These are phyloP conservation scores for Microtus oregoni DNA, from an alignment of 2,113 vertebrate genomes.

Conservation along the genomic window DNA sequence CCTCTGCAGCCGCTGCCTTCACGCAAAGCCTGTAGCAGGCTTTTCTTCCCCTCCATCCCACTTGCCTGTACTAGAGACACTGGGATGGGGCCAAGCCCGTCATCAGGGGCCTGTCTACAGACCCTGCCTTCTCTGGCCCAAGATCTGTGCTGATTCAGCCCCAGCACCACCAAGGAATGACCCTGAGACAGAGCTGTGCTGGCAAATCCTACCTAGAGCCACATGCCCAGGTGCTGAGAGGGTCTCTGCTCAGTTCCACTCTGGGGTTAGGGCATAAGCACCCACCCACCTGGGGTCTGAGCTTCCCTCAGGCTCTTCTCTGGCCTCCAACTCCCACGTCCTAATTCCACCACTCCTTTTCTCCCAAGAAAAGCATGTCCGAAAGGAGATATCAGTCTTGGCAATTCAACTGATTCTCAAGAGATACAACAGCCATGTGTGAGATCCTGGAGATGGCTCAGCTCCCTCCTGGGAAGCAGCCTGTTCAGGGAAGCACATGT, in stretches of 20 bases:
- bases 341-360: background rate
- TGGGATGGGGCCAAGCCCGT: accelerated
- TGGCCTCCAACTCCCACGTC: background rate
- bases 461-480: background rate
- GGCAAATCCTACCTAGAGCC: background rate
- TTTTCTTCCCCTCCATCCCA: background rate
- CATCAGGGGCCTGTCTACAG: background rate
- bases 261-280: background rate
- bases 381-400: background rate
- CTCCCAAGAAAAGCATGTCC: background rate
- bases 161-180: background rate
- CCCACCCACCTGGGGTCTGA: background rate
- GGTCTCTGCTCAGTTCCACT: background rate
- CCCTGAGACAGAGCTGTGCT: background rate
- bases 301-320: background rate
- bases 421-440: background rate
- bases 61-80: background rate
- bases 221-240: accelerated
- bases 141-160: background rate
- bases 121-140: background rate
- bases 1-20: background rate
- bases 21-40: background rate
- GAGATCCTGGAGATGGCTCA: background rate
- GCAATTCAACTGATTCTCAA: background rate
- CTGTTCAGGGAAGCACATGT: accelerated